phyloP scores from a whole-genome alignment of 2,888 invertebrate species.

The Vesta saturnalis region DNA sequence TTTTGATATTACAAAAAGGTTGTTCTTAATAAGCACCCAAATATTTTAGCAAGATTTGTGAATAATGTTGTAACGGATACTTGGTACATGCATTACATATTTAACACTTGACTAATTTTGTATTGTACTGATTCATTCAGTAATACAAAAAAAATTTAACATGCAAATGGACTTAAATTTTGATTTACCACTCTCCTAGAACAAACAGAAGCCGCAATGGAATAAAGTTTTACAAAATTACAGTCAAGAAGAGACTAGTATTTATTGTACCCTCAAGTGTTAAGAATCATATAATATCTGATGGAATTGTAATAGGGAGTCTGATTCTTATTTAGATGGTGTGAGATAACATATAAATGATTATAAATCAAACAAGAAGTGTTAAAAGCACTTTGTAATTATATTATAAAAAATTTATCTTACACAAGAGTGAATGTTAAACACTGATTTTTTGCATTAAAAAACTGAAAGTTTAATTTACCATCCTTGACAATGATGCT shows the following conservation, averaged over 20 bases:
- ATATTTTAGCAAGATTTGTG: too few species aligned
- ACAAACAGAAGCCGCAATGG: slow-evolving; percentile 24
- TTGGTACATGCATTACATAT: neutral
- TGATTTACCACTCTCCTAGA: neutral
- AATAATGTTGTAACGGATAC: too few species aligned
- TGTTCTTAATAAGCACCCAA: slow-evolving; percentile 21
- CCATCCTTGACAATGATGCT: too few species aligned
- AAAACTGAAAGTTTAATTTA: too few species aligned
- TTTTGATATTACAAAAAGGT: slow-evolving; percentile 24
- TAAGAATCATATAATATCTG: slow-evolving; percentile 56
- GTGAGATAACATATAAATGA: slow-evolving; percentile 52
- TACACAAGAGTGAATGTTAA: too few species aligned
- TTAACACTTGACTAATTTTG: neutral
- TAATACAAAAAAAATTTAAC: too few species aligned
- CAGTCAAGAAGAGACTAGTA: slow-evolving; percentile 48
- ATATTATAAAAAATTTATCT: neutral
- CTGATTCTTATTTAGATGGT: slow-evolving; percentile 59
- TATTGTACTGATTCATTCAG: too few species aligned
- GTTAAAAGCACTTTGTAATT: slow-evolving; percentile 45
- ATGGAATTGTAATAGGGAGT: slow-evolving; percentile 53
- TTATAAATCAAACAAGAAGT: slow-evolving; percentile 57
- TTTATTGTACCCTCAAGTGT: slow-evolving; percentile 56
- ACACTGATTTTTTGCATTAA: too few species aligned
- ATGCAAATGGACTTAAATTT: neutral
- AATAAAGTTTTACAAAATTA: slow-evolving; percentile 38